Conservation (phyloP, 2,113 vertebrate genomes). For the Oplegnathus fasciatus region DNA sequence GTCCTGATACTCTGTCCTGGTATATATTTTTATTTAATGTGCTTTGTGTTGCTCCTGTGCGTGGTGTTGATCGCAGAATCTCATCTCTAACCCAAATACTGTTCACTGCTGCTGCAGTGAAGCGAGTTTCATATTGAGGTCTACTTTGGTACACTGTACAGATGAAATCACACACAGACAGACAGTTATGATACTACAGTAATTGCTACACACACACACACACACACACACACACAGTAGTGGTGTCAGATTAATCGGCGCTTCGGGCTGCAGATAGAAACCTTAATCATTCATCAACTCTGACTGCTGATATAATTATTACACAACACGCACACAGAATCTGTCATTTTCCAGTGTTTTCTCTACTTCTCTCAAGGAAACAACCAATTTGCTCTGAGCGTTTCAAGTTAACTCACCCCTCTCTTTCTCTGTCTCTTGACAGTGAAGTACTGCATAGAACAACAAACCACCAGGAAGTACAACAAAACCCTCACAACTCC, state of each 20-base stretch:
- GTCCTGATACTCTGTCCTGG: too few relatives aligned
- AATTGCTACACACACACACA: slow-evolving; percentile 28
- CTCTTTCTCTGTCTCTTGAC: neutral
- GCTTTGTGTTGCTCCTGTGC: too few relatives aligned
- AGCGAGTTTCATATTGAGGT: neutral
- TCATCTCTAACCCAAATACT: neutral
- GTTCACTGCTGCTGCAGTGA: neutral
- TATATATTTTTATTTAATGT: too few relatives aligned
- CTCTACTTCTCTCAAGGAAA: slow-evolving; percentile 18
- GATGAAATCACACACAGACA: neutral
- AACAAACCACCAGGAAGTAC: neutral
- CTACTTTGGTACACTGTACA: too few relatives aligned
- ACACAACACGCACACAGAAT: slow-evolving; percentile 21
- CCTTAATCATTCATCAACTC: slow-evolving; percentile 42
- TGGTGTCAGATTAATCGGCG: slow-evolving; percentile 2
- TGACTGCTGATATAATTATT: slow-evolving; percentile 44
- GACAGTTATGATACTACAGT: neutral
- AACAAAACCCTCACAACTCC: too few relatives aligned
- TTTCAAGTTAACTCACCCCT: slow-evolving; percentile 4
- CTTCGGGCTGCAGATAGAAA: slow-evolving; percentile 16
- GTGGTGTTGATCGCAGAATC: neutral
- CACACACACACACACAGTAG: neutral
- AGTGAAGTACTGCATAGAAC: neutral
- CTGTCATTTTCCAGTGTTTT: slow-evolving; percentile 19
- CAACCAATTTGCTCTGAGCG: slow-evolving; percentile 21